Base-by-base conservation (phyloP, 2,797 vertebrate species). In the Catamblyrhynchus diadema region DNA sequence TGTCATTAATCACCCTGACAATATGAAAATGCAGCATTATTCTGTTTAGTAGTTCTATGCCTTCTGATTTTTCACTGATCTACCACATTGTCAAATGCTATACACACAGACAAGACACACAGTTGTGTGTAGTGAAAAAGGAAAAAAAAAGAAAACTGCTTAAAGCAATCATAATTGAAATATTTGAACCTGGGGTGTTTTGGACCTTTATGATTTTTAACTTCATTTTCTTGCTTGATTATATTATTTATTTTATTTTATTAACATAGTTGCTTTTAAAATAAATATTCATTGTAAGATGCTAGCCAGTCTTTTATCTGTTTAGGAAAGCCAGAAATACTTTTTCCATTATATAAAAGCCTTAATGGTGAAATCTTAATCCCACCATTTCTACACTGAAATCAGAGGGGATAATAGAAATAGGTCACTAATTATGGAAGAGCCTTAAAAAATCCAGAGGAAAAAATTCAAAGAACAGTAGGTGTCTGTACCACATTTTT, bases 1-100 rank as follows among this genome's bases (percentile, higher is more conserved):
- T 86, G 35, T 41, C 85, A 83, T 95, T 94, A 90, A 91, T 93
- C 65, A 88, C 25, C 5, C 61, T 72, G 72, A 69, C 72, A 88
- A 81, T 88, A 88, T 61, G 45, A 88, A 94, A 88, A 90, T 62
- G 28, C 22, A 78, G 41, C 42, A 83, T 54, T 83, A 78, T 88
- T 80, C 42, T 81, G 23, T 70, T 91, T 84, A 81, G 61, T 32
- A 75, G 47, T 93, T 65, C 53, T 62, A 33, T 67, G 60, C 14
- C 3, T 86, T 88, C 28, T 67, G n/a, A 45, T 75, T 92, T 79
- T 86, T 75, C 45, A 74, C 74, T 57, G 4, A 82, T 85, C 39
- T 90, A 69, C 57, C 23, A 33, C 0, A 0, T 17, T 78, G 37
- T 64, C 53, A 50, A 56, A 41, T 47, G 12, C 10, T 59, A 19